Base-by-base conservation (phyloP, 2,888 invertebrate species). In the Eulithis prunata region DNA sequence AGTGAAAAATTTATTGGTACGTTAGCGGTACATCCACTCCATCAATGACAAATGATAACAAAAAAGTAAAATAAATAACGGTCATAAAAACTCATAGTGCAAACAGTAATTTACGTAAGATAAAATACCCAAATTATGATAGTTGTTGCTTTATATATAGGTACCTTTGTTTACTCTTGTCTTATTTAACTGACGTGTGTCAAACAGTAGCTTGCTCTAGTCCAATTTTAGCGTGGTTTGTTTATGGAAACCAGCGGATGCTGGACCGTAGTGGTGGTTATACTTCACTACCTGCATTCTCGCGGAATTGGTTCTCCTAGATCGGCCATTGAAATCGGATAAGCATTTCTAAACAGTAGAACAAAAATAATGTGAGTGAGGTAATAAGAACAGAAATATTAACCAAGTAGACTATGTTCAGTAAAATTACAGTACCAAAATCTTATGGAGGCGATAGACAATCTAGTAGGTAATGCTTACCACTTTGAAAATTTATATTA, bases 201-300 rank as follows among this genome's bases (percentile, higher is more conserved):
- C 88, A 91, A 89, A 89, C 85, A 82, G 70, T 69, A 72, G 52
- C 80, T 77, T 73, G 77, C 77, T 78, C 76, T 77, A 80, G 75
- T 80, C 84, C 87, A 84, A 81, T 85, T 91, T 90, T 86, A 87
- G 90, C 83, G 79, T 75, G 65, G 62, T 60, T 82, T 91, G 91
- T 92, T 92, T 91, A 91, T 80, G 76, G 75, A 76, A 82, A 83
- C 49, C 82, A 82, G 78, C 90, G 92, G 92, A 92, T 88, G 90
- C 83, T 83, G 84, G 80, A 36, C 53, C 32, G 14, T 51, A 60
- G 51, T 3, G 51, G 11, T 51, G 51, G 43, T 32, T 56, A 53
- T 52, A 13, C 53, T 13, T 49, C n/a, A 7, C 8, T 43, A 55
- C 79, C 75, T 74, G 72, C 75, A 71, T 76, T 71, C 74, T 68